phyloP scores from a whole-genome alignment of 2,888 invertebrate genomes.

The Drosophila pegasa region DNA sequence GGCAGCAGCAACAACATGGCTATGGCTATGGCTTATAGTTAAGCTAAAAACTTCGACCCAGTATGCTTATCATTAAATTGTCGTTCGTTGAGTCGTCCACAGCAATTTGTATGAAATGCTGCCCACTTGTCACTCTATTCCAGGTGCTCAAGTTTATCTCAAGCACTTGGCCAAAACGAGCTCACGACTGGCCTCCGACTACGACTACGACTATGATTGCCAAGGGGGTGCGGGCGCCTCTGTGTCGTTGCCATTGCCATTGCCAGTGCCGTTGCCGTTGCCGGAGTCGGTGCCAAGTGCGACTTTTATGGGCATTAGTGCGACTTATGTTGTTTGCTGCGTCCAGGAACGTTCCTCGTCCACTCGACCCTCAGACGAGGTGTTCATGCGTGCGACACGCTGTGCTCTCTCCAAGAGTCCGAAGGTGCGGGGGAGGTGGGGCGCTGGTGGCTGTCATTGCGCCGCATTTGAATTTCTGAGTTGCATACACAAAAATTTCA shows the following conservation, averaged over 20 bases:
- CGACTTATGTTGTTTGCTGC: slow-evolving; percentile 77
- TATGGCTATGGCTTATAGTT: slow-evolving; percentile 23
- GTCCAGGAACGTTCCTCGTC: slow-evolving; percentile 47
- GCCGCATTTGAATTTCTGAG: slow-evolving; percentile 78
- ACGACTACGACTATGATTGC: slow-evolving; percentile 13
- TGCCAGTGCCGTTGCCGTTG: slow-evolving; percentile 18
- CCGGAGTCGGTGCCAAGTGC: slow-evolving; percentile 53
- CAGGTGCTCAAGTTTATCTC: slow-evolving; percentile 78
- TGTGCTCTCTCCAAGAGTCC: slow-evolving; percentile 45
- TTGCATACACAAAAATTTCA: slow-evolving; percentile 71
- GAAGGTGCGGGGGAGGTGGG: background rate
- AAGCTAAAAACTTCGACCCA: slow-evolving; percentile 35
- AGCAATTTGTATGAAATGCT: slow-evolving; percentile 80
- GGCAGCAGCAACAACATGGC: slow-evolving; percentile 7
- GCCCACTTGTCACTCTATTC: slow-evolving; percentile 80
- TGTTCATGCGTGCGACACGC: slow-evolving; percentile 79
- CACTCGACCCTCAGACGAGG: slow-evolving; percentile 54
- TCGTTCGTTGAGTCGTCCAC: slow-evolving; percentile 63
- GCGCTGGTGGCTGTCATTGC: slow-evolving; percentile 60
- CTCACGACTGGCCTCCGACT: slow-evolving; percentile 46
- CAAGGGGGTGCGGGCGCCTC: slow-evolving; percentile 8
- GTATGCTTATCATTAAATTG: slow-evolving; percentile 78
- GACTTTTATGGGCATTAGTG: slow-evolving; percentile 80
- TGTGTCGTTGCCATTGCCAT: too few relatives aligned
- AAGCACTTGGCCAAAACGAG: slow-evolving; percentile 69